Percentiles rank a stretch among this genome's conserved stretches.
Evolutionary conservation across 1,140 invertebrate species (phyloP).

Genomic region (Pomacea maculata): DNA sequence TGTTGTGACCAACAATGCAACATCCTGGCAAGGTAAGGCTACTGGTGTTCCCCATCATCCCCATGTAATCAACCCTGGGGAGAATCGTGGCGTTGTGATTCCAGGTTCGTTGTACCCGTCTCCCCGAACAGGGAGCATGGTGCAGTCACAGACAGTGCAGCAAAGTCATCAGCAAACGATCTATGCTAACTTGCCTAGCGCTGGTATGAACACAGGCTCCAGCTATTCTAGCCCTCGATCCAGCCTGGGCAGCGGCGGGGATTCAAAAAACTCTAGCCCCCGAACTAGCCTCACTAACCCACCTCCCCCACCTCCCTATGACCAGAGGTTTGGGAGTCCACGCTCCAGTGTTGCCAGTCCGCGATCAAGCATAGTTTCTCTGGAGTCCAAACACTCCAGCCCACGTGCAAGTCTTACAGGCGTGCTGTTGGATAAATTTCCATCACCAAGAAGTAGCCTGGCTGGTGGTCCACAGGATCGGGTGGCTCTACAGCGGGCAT

Average conservation of each 20-base stretch:
- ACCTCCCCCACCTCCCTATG: conserved; percentile 67
- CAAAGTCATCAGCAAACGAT: conserved; percentile 25
- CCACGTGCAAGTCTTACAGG: conserved; percentile 66
- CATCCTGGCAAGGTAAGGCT: conserved; percentile 16
- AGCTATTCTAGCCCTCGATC: conserved; percentile 69
- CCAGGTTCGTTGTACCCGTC: conserved; percentile 32
- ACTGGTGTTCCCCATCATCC: conserved; percentile 11
- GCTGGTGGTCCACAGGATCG: conserved; percentile 32
- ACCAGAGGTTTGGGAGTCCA: conserved; percentile 57
- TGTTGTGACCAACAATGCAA: conserved; percentile 16
- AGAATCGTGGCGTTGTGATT: conserved; percentile 30
- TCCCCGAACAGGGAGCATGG: conserved; percentile 28
- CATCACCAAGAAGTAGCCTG: conserved; percentile 52
- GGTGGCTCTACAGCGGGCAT: conserved; percentile 21
- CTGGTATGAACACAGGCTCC: conserved; percentile 44
- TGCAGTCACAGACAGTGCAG: conserved; percentile 31
- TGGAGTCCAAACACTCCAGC: conserved; percentile 69
- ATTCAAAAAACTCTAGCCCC: conserved; percentile 71
- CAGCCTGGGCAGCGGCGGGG: conserved; percentile 72
- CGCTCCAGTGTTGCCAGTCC: conserved; percentile 66
- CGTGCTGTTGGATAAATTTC: conserved; percentile 51
- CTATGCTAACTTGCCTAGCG: conserved; percentile 28
- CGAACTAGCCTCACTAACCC: conserved; percentile 67
- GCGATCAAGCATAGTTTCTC: conserved; percentile 66
- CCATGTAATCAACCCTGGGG: conserved; percentile 12